phyloP scores from a whole-genome alignment of 2,888 invertebrate genomes.

The Stenolophus ochropezus region DNA sequence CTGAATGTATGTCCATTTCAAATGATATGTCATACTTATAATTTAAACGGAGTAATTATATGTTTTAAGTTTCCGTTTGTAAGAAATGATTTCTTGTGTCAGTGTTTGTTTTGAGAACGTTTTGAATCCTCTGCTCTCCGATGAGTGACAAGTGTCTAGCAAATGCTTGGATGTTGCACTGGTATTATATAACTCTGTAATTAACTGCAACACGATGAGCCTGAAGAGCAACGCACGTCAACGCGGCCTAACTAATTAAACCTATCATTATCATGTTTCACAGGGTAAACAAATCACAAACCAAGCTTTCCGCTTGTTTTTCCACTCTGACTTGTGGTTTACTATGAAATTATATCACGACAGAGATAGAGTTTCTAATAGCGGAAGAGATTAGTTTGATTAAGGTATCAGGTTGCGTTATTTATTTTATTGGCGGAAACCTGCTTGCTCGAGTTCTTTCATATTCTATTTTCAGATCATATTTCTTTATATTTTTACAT shows the following conservation, averaged over 20 bases:
- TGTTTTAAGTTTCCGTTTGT: too few relatives aligned
- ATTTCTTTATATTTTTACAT: neutral
- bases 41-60: too few relatives aligned
- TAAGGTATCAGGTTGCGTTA: slow-evolving; percentile 5
- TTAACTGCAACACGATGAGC: slow-evolving; percentile 28
- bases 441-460: neutral
- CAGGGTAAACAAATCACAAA: slow-evolving; percentile 27
- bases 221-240: slow-evolving; percentile 67
- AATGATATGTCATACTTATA: too few relatives aligned
- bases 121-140: neutral
- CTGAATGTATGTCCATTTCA: too few relatives aligned
- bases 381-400: slow-evolving; percentile 9
- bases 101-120: too few relatives aligned
- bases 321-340: neutral
- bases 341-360: neutral
- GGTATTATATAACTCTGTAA: slow-evolving; percentile 42
- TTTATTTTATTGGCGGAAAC: slow-evolving; percentile 4
- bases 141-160: slow-evolving; percentile 7
- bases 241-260: slow-evolving; percentile 69
- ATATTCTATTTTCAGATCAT: neutral
- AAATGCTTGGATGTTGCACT: slow-evolving; percentile 9
- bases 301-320: neutral
- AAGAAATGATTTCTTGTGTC: too few relatives aligned
- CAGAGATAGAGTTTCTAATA: neutral
- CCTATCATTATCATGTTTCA: slow-evolving; percentile 73